phyloP scores from a whole-genome alignment of 92 coral and sea anemone genomes.

The Epizoanthus rinbou region DNA sequence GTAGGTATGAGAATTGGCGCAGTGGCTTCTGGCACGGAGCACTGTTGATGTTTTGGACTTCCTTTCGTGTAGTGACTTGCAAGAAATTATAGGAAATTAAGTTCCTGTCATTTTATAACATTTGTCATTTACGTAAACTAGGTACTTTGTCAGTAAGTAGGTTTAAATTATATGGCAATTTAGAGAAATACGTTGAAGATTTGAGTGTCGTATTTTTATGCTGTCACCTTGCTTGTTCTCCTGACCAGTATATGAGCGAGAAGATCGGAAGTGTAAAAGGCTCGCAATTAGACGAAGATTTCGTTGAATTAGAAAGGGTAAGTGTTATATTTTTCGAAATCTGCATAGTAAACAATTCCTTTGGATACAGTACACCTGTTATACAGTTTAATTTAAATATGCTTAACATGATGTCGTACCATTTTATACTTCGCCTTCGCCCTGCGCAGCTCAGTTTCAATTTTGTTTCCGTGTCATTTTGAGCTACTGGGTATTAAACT shows the following conservation, averaged over 20 bases:
- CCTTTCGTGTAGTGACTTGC: background rate
- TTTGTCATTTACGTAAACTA: background rate
- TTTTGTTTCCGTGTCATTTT: too few species aligned
- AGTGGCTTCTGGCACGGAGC: background rate
- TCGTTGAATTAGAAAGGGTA: slow-evolving; percentile 92
- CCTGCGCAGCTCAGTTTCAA: too few species aligned
- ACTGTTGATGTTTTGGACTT: slow-evolving; percentile 19
- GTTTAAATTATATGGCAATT: background rate
- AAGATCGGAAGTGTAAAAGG: slow-evolving; percentile 98
- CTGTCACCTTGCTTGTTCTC: slow-evolving; percentile 11
- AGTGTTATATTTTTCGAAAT: slow-evolving; percentile 11
- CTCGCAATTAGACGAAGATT: slow-evolving; percentile 91
- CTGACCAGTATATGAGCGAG: slow-evolving; percentile 92
- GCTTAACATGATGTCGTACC: too few species aligned
- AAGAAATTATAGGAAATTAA: background rate
- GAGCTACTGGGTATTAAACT: too few species aligned
- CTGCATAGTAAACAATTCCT: background rate
- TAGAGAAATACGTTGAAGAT: background rate
- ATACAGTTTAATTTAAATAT: background rate
- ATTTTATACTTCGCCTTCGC: too few species aligned
- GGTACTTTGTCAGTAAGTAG: background rate
- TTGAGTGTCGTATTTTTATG: slow-evolving; percentile 19
- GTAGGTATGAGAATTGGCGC: slow-evolving; percentile 39
- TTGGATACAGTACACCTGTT: background rate
- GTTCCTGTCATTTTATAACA: background rate